Conservation (phyloP, 2,888 invertebrate genomes). For the Vanessa cardui region DNA sequence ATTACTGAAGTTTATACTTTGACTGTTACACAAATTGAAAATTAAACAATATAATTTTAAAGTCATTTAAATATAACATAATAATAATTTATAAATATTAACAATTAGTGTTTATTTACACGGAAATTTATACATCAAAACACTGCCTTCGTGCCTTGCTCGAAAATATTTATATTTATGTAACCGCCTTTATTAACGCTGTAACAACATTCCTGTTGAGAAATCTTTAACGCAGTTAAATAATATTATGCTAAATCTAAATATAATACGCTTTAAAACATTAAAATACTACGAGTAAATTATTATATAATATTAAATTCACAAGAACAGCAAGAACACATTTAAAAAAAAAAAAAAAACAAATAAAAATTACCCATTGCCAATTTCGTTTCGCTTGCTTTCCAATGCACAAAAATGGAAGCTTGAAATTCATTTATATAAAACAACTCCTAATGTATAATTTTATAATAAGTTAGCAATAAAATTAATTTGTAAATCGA, state of each 20-base stretch:
- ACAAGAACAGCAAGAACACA: not conserved
- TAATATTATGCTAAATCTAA: not conserved
- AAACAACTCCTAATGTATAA: not conserved
- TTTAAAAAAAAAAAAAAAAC: not conserved
- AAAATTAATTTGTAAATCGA: constrained; percentile 1
- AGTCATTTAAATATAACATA: too few relatives aligned
- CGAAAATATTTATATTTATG: not conserved
- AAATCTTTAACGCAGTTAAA: not conserved
- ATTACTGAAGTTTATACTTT: not conserved
- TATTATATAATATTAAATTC: not conserved
- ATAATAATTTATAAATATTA: not conserved
- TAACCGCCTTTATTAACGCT: constrained; percentile 2
- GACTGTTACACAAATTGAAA: too few relatives aligned
- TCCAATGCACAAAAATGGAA: not conserved
- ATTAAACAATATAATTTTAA: too few relatives aligned
- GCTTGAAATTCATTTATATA: not conserved
- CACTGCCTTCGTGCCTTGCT: not conserved
- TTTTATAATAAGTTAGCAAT: not conserved
- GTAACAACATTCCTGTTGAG: not conserved
- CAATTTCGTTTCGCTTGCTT: not conserved
- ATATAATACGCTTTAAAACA: not conserved
- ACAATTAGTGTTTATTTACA: not conserved
- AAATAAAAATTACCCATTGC: too few relatives aligned
- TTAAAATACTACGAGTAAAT: not conserved
- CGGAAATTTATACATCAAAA: not conserved